Percentiles rank a stretch among this genome's conserved stretches.
Conservation (phyloP, 1,140 invertebrate genomes). For the Elysia chlorotica region DNA sequence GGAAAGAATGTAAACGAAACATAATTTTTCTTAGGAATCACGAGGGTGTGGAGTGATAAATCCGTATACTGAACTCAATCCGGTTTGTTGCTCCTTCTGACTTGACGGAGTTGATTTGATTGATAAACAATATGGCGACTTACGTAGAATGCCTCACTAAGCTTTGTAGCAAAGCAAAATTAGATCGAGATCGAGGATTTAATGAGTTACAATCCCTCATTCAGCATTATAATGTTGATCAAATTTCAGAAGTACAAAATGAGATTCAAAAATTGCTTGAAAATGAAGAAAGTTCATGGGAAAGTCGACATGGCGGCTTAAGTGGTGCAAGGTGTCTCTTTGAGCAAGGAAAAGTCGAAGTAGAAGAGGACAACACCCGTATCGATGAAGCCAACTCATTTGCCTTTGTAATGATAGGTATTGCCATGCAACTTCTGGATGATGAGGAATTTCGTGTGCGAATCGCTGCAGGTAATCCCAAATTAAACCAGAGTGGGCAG, state of each 20-base stretch:
- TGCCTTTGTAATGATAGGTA: slow-evolving; percentile 40
- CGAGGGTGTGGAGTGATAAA: too few relatives aligned
- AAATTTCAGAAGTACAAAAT: slow-evolving; percentile 40
- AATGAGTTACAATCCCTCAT: slow-evolving; percentile 52
- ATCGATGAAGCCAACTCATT: slow-evolving; percentile 33
- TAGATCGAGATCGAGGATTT: slow-evolving; percentile 61
- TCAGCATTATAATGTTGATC: slow-evolving; percentile 28
- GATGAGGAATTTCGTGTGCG: slow-evolving; percentile 63
- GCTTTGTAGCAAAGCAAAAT: slow-evolving; percentile 59
- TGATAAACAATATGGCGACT: slow-evolving; percentile 37
- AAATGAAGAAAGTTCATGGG: slow-evolving; percentile 36
- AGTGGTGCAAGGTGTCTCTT: slow-evolving; percentile 58
- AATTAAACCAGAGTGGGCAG: too few relatives aligned
- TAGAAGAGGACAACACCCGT: slow-evolving; percentile 30
- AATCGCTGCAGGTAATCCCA: slow-evolving; percentile 62
- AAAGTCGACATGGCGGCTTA: slow-evolving; percentile 60
- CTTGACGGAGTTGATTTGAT: too few relatives aligned
- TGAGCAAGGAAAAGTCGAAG: slow-evolving; percentile 38
- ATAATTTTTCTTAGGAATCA: too few relatives aligned
- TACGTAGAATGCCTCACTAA: slow-evolving; percentile 68
- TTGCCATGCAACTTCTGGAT: slow-evolving; percentile 55
- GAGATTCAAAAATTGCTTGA: slow-evolving; percentile 34
- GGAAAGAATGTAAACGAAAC: too few relatives aligned
- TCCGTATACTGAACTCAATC: too few relatives aligned
- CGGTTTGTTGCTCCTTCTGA: too few relatives aligned